A percentile compares a stretch with the other conserved stretches of the same genome.
These are phyloP conservation scores for Zootoca vivipara DNA, from an alignment of 2,113 vertebrate genomes.

Conservation along the genomic window DNA sequence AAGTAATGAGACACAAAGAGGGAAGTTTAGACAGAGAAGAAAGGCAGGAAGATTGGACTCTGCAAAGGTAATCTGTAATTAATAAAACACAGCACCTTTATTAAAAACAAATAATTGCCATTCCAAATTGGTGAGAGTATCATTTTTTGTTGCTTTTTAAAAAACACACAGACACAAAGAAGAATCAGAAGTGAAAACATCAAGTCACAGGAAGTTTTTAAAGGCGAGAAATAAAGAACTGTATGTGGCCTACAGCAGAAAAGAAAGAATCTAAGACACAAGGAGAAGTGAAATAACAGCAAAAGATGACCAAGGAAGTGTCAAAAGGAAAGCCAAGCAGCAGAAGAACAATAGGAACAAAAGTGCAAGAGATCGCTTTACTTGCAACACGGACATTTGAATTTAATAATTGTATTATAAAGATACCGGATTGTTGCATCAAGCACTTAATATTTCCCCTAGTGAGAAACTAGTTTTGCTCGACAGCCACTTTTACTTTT, in stretches of 20 bases:
- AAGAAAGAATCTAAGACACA: too few relatives aligned
- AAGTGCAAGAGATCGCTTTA: neutral
- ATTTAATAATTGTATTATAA: neutral
- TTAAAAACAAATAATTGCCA: neutral
- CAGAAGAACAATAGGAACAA: neutral
- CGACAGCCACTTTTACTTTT: rapidly evolving
- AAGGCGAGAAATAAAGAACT: neutral
- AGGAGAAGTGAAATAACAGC: neutral
- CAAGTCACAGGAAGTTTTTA: neutral
- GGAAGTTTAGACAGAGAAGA: neutral
- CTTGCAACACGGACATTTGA: rapidly evolving
- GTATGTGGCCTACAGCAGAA: neutral
- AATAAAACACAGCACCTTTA: neutral
- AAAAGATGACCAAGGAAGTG: neutral
- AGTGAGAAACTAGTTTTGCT: neutral
- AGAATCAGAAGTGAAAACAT: neutral
- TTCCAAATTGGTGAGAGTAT: neutral
- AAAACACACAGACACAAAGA: too few relatives aligned
- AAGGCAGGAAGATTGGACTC: neutral
- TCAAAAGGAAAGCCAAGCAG: neutral
- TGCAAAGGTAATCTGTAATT: neutral
- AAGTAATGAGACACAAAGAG: neutral
- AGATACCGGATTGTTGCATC: neutral
- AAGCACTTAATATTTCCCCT: neutral
- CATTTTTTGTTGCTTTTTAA: neutral